Conservation (phyloP, 2,888 invertebrate genomes). For the Drosophila suboccidentalis region DNA sequence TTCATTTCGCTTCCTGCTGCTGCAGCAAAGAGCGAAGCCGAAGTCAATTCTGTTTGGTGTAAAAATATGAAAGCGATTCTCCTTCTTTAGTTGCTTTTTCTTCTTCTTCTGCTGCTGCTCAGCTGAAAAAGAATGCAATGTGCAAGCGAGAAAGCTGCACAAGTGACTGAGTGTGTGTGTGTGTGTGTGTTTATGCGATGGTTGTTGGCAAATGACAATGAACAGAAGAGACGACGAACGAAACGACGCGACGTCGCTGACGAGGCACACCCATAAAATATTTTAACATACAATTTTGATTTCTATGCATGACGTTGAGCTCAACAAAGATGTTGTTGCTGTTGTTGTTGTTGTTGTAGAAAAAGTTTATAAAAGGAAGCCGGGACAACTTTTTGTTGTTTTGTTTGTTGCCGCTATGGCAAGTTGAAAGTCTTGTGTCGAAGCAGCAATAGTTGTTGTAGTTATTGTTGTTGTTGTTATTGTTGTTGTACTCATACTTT, state of each 20-base stretch:
- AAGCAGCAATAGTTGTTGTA: constrained; percentile 15
- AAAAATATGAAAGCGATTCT: constrained; percentile 40
- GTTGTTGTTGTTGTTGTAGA: constrained; percentile 18
- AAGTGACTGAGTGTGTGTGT: constrained; percentile 15
- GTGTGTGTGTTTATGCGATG: constrained; percentile 29
- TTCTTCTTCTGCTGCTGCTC: constrained; percentile 6
- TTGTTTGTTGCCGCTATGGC: constrained; percentile 19
- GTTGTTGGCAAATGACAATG: constrained; percentile 60
- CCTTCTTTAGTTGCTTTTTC: constrained; percentile 4
- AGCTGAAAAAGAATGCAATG: constrained; percentile 42
- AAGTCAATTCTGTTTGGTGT: constrained; percentile 14
- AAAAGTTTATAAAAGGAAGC: constrained; percentile 58
- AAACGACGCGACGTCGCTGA: constrained; percentile 9
- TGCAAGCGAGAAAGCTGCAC: constrained; percentile 52
- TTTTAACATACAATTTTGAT: constrained; percentile 66
- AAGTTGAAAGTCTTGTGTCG: constrained; percentile 37
- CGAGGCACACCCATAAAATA: constrained; percentile 65
- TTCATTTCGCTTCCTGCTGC: constrained; percentile 52
- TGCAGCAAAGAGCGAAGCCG: constrained; percentile 13
- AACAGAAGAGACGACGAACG: constrained; percentile 36
- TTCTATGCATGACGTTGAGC: constrained; percentile 63
- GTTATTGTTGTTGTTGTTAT: constrained; percentile 11
- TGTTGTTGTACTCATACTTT: constrained; percentile 40
- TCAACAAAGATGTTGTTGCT: constrained; percentile 11
- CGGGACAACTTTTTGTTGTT: constrained; percentile 29